Percentiles rank a stretch among this genome's conserved stretches.
Evolutionary conservation across 2,888 invertebrate species (phyloP).

Genomic region (Lycaena phlaeas): DNA sequence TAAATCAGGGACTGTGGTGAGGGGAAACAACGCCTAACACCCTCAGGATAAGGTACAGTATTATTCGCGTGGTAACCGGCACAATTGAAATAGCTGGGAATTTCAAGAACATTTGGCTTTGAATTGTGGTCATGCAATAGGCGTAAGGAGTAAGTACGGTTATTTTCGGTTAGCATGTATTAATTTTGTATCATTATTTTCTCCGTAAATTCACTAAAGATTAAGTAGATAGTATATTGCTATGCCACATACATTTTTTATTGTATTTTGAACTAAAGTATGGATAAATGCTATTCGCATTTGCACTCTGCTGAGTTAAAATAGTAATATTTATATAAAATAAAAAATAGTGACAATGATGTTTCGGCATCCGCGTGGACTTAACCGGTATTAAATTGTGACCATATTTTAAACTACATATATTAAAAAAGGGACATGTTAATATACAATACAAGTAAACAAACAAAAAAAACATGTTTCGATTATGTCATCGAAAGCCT

Average conservation of each 20-base stretch:
- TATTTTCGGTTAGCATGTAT: conserved; percentile 48
- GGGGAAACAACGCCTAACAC: conserved; percentile 30
- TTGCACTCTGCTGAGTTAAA: too few relatives aligned
- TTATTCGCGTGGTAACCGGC: conserved; percentile 22
- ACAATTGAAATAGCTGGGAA: conserved; percentile 45
- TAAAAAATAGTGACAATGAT: too few relatives aligned
- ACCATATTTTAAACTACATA: too few relatives aligned
- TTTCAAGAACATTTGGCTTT: conserved; percentile 18
- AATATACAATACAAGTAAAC: too few relatives aligned
- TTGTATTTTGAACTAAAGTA: too few relatives aligned
- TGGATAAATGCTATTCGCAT: too few relatives aligned
- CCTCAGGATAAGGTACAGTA: conserved; percentile 27
- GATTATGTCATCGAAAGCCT: too few relatives aligned
- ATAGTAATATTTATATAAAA: too few relatives aligned
- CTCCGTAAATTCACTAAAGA: conserved; percentile 9
- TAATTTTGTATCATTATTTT: conserved; percentile 40
- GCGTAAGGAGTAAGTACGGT: conserved; percentile 37
- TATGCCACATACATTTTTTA: neutral
- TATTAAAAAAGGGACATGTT: too few relatives aligned
- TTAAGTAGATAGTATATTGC: neutral
- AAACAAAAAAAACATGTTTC: too few relatives aligned
- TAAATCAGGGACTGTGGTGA: conserved; percentile 37
- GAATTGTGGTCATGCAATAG: conserved; percentile 38
- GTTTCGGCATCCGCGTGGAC: too few relatives aligned
- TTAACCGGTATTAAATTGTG: too few relatives aligned